phyloP scores from a whole-genome alignment of 2,113 vertebrate genomes.

The Caracal caracal region DNA sequence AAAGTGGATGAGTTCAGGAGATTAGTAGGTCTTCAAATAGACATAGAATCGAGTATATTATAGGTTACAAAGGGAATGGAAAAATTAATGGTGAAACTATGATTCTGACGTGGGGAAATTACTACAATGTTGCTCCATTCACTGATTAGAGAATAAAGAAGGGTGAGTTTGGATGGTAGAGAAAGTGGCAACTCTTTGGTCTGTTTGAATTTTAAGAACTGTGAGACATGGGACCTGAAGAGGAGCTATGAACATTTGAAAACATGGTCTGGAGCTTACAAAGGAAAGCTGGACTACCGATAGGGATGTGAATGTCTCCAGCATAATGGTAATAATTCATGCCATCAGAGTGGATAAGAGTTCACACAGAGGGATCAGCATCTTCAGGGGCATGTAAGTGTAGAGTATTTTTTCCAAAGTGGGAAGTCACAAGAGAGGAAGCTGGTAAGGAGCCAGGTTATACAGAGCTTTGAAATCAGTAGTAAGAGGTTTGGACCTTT shows the following conservation, averaged over 20 bases:
- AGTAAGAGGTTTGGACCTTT: background rate
- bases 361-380: too few relatives aligned
- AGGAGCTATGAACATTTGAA: background rate
- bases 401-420: background rate
- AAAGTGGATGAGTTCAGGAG: background rate
- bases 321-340: background rate
- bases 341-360: too few relatives aligned
- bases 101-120: background rate
- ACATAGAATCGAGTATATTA: background rate
- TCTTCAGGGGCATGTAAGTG: accelerated
- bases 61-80: background rate
- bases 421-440: background rate
- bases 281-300: background rate
- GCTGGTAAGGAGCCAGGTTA: background rate
- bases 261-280: background rate
- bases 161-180: background rate
- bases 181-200: background rate
- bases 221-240: background rate
- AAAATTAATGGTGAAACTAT: background rate
- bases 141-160: background rate
- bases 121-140: background rate
- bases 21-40: background rate
- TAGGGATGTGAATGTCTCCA: background rate
- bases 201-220: background rate
- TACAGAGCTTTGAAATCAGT: background rate